Evolutionary conservation across 1,140 invertebrate species (phyloP), one percentile per base, ranked within the genome.

Genomic region (Conus betulinus): DNA sequence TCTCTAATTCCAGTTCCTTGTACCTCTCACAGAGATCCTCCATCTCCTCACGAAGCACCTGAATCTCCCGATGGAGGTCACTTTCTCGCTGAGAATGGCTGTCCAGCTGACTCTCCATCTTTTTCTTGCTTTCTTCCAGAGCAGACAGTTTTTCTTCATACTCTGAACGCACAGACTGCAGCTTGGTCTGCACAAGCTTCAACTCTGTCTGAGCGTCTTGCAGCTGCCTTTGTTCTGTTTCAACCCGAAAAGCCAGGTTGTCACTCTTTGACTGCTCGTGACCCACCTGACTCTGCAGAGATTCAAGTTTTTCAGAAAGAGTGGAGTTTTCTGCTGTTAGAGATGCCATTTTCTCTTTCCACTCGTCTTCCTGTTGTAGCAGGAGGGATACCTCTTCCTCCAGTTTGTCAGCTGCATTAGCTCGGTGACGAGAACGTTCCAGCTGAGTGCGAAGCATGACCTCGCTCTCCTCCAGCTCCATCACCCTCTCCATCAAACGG

Each of bases 401-500:
- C 52, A 87, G 85, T 53, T 87, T 71, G n/a, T 78, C 74, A 20
- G 85, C 85, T 23, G n/a, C 52, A 10, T 76, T 74, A 13, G 85
- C 85, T 25, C 74, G 39, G 27, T 78, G 67, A 3, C 53, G 71
- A n/a, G n/a, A 25, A 5, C 85, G 85, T 7, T 90, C 76, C 57
- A 87, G 39, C 53, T 79, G 81, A 5, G 71, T 74, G 84, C 88
- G 92, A 63, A 92, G 78, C 27, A 79, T 86, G 82, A 93, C 92
- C 88, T 94, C 93, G 67, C 86, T 89, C 85, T 94, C 93, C 87
- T 94, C 93, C 63, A 94, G 88, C 89, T 94, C 94, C 91, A 94
- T 91, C 17, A 94, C 90, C 79, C 91, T 90, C 55, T 94, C 94
- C 94, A 94, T 94, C 74, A 94, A 87, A 67, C 90, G 91, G 74